Evolutionary conservation across 2,888 invertebrate species (phyloP).

Genomic region (Chloromyia formosa): DNA sequence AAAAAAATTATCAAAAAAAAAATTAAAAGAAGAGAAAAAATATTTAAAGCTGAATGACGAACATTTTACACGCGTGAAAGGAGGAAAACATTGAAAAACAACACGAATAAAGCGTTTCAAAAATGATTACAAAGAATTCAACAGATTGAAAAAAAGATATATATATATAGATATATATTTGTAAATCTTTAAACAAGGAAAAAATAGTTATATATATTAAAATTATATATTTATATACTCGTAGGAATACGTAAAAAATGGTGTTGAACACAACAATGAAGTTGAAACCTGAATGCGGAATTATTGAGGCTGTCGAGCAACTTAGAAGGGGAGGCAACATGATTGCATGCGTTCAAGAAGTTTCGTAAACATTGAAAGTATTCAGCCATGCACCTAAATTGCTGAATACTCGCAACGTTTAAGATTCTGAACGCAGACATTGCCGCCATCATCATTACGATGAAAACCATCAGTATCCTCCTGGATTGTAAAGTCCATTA

Average conservation of each 20-base stretch:
- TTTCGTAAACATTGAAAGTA: too few species aligned
- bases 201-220: conserved; percentile 38
- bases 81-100: background rate
- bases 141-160: conserved; percentile 37
- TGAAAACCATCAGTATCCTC: too few species aligned
- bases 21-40: conserved; percentile 10
- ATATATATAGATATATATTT: conserved; percentile 25
- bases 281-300: conserved; percentile 32
- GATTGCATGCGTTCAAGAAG: too few species aligned
- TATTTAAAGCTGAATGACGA: background rate
- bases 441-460: too few species aligned
- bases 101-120: conserved; percentile 32
- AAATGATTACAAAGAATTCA: conserved; percentile 33
- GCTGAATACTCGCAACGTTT: too few species aligned
- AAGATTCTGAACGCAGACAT: too few species aligned
- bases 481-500: too few species aligned
- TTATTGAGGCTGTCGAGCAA: background rate
- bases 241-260: conserved; percentile 22
- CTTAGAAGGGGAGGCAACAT: background rate
- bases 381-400: too few species aligned
- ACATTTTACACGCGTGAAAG: too few species aligned
- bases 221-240: conserved; percentile 39
- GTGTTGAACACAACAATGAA: conserved; percentile 13
- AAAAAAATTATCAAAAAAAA: too few species aligned
- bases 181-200: conserved; percentile 32